Conservation (phyloP, 1,140 invertebrate species). For the Drosophila sp. region DNA sequence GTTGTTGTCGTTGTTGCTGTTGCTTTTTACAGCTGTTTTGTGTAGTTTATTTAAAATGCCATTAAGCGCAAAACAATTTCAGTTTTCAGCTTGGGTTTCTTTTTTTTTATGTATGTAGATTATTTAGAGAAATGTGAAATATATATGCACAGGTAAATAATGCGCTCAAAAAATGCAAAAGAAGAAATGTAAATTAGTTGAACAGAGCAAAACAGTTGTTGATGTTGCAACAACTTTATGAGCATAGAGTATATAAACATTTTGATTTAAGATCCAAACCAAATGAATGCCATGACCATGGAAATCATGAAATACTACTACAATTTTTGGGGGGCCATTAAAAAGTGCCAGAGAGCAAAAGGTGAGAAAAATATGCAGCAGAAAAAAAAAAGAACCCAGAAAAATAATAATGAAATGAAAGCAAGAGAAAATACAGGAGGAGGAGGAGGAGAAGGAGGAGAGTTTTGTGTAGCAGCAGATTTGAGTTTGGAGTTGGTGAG, state of each 20-base stretch:
- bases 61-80: slow-evolving; percentile 75
- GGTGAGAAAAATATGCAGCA: slow-evolving; percentile 70
- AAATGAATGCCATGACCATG: slow-evolving; percentile 62
- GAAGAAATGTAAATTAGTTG: background rate
- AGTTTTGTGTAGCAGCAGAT: background rate
- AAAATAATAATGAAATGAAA: slow-evolving; percentile 17
- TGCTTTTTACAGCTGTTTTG: slow-evolving; percentile 55
- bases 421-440: background rate
- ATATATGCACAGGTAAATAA: slow-evolving; percentile 7
- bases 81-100: slow-evolving; percentile 33
- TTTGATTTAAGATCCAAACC: slow-evolving; percentile 68
- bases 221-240: background rate
- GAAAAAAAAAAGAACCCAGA: slow-evolving; percentile 30
- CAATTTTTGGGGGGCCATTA: slow-evolving; percentile 44
- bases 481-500: slow-evolving; percentile 46
- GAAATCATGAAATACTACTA: slow-evolving; percentile 66
- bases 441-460: background rate
- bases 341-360: slow-evolving; percentile 49
- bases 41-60: slow-evolving; percentile 79
- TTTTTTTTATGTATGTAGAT: slow-evolving; percentile 37
- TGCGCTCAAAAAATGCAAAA: background rate
- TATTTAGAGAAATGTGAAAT: slow-evolving; percentile 48
- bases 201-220: background rate
- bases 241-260: slow-evolving; percentile 34
- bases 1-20: background rate